A percentile compares a stretch with the other conserved stretches of the same genome.
These are phyloP conservation scores for Platorchestia sp. DNA, from an alignment of 1,140 invertebrate genomes.

Conservation along the genomic window DNA sequence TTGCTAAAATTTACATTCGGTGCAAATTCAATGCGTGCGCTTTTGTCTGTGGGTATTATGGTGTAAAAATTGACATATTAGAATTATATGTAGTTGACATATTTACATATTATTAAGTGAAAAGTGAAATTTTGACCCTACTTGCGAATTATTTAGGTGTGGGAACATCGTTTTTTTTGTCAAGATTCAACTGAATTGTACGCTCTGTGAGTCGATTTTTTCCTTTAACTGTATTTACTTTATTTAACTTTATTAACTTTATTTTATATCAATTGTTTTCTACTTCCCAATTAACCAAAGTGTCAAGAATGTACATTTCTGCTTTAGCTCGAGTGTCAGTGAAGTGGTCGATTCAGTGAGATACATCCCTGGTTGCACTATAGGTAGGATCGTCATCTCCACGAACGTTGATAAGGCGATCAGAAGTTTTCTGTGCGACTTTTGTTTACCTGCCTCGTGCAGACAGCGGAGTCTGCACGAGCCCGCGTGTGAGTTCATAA, in stretches of 20 bases:
- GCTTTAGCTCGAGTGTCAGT: not conserved
- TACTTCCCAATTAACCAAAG: not conserved
- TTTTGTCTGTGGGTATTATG: not conserved
- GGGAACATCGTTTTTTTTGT: not conserved
- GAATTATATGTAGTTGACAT: not conserved
- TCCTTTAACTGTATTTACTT: too few relatives aligned
- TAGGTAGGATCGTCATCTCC: not conserved
- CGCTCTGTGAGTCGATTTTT: too few relatives aligned
- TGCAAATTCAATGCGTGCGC: not conserved
- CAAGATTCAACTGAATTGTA: not conserved
- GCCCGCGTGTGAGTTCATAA: not conserved
- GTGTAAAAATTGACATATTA: not conserved
- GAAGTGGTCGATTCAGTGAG: not conserved
- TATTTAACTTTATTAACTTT: too few relatives aligned
- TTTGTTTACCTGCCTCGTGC: not conserved
- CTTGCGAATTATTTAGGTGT: not conserved
- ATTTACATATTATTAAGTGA: not conserved
- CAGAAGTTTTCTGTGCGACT: not conserved
- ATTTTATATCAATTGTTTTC: not conserved
- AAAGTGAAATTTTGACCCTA: too few relatives aligned
- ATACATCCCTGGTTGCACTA: not conserved
- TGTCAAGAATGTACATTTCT: not conserved
- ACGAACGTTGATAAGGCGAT: not conserved
- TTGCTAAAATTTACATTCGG: not conserved
- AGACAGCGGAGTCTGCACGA: too few relatives aligned